Conservation (phyloP, 2,113 vertebrate genomes). For the Rousettus leschenaultii region DNA sequence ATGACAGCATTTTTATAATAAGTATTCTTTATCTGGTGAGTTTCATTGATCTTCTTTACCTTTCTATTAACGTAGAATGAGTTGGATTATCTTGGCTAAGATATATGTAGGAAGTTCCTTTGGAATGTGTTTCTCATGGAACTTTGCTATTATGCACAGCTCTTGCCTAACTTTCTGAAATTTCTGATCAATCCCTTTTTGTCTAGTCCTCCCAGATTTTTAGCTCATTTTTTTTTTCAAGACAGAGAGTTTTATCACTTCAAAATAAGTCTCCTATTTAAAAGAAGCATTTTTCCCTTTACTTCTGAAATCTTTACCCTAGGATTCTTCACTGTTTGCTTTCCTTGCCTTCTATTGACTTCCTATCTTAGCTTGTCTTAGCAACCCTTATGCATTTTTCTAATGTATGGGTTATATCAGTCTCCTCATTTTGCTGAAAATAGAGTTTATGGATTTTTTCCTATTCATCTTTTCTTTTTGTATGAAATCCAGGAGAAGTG, state of each 20-base stretch:
- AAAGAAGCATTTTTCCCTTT: not conserved
- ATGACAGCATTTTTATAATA: not conserved
- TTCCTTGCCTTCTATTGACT: not conserved
- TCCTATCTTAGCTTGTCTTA: not conserved
- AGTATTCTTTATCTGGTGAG: not conserved
- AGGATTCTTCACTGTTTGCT: not conserved
- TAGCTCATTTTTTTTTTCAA: not conserved
- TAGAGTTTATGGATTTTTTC: not conserved
- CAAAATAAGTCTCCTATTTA: not conserved
- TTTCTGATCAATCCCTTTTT: not conserved
- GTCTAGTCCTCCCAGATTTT: not conserved
- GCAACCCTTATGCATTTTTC: not conserved
- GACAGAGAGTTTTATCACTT: not conserved
- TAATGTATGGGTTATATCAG: not conserved
- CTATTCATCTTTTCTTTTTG: slow-evolving; percentile 2
- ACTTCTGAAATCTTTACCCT: not conserved
- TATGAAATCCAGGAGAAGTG: not conserved
- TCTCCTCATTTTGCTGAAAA: not conserved
- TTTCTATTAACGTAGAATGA: not conserved
- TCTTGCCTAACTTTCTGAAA: not conserved
- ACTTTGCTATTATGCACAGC: not conserved
- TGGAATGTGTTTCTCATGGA: not conserved
- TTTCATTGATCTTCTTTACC: not conserved
- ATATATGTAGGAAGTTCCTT: not conserved
- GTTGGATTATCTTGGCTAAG: not conserved